Evolutionary conservation across 2,888 invertebrate genomes (phyloP).

Genomic region (Tenthredo distinguenda): DNA sequence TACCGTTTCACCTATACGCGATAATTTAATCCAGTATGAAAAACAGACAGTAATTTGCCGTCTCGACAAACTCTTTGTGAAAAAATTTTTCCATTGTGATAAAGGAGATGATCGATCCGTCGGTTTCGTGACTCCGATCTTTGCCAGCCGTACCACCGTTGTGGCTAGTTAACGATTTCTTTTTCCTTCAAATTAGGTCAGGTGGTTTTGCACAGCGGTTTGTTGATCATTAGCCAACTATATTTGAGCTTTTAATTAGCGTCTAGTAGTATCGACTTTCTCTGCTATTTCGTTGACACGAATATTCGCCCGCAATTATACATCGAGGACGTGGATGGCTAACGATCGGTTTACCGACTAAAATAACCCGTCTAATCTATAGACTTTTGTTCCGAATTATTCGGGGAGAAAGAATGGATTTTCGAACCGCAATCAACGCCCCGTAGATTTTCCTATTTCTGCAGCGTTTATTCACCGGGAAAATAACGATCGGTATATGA

Average conservation of each 20-base stretch:
- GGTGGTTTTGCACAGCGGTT: not conserved
- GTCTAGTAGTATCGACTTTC: constrained; percentile 7
- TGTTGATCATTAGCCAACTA: not conserved
- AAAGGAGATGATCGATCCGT: not conserved
- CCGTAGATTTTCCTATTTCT: not conserved
- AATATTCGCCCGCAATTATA: not conserved
- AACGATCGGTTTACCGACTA: not conserved
- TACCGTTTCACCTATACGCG: not conserved
- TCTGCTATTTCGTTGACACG: constrained; percentile 14
- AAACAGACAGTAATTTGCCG: not conserved
- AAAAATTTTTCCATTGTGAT: not conserved
- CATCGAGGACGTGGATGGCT: not conserved
- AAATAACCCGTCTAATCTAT: not conserved
- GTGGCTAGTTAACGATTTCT: not conserved
- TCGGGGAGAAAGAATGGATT: not conserved
- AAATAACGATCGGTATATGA: not conserved
- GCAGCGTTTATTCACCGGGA: not conserved
- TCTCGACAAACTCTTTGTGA: not conserved
- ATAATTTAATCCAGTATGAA: constrained; percentile 2
- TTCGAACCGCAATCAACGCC: not conserved
- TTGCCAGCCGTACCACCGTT: not conserved
- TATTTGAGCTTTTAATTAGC: constrained; percentile 23
- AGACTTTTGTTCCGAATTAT: not conserved
- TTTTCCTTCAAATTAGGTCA: constrained; percentile 8
- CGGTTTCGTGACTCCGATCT: constrained; percentile 1